Percentiles rank a stretch among this genome's conserved stretches.
These are phyloP conservation scores for Porites lutea DNA, from an alignment of 64 coral and sea anemone genomes.

Conservation along the genomic window DNA sequence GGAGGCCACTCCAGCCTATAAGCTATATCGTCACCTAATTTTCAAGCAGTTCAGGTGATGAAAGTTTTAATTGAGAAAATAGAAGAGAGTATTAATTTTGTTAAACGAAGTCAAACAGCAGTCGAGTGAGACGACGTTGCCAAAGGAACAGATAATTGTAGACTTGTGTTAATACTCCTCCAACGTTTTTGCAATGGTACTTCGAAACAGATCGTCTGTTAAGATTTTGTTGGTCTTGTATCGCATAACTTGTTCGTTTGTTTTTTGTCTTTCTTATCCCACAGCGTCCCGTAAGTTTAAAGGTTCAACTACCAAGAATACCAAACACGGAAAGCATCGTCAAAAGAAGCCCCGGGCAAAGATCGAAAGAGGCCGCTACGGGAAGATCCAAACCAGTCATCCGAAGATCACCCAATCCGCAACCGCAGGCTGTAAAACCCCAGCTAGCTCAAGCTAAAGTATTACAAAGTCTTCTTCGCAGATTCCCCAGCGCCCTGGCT, in stretches of 20 bases:
- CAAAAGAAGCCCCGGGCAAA: neutral
- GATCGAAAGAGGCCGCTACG: neutral
- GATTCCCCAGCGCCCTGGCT: slow-evolving; percentile 53
- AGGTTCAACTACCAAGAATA: neutral
- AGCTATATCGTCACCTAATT: too few relatives aligned
- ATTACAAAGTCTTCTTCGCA: slow-evolving; percentile 46
- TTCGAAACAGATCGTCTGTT: neutral
- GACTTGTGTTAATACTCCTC: too few relatives aligned
- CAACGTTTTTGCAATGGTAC: too few relatives aligned
- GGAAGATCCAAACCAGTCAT: neutral
- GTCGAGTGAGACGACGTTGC: too few relatives aligned
- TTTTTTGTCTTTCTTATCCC: neutral
- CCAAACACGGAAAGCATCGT: neutral
- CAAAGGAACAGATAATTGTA: too few relatives aligned
- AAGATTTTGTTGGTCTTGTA: neutral
- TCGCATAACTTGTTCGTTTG: neutral
- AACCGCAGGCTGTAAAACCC: neutral
- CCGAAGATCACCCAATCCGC: slow-evolving; percentile 13
- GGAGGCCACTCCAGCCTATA: too few relatives aligned
- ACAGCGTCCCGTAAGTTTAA: neutral
- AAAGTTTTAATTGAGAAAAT: too few relatives aligned
- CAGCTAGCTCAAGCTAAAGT: slow-evolving; percentile 7
- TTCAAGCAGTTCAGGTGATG: too few relatives aligned
- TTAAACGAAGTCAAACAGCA: too few relatives aligned
- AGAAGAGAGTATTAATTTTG: too few relatives aligned